Conservation (phyloP, 1,140 invertebrate species). For the Cotesia vestalis region DNA sequence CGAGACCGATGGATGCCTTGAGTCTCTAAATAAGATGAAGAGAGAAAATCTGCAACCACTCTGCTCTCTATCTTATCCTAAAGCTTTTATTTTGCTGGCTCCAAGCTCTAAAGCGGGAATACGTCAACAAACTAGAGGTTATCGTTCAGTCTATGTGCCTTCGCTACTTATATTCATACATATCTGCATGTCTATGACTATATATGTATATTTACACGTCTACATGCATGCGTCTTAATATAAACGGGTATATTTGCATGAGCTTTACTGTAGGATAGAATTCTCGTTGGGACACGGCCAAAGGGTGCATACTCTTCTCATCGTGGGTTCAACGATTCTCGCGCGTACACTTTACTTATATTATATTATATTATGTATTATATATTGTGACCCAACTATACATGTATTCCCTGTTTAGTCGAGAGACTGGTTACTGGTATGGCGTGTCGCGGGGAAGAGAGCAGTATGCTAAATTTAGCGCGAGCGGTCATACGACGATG, state of each 20-base stretch:
- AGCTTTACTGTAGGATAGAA: background rate
- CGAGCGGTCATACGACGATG: constrained; percentile 38
- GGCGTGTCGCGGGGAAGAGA: constrained; percentile 16
- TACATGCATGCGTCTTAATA: too few relatives aligned
- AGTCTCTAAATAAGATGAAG: background rate
- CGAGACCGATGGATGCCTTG: background rate
- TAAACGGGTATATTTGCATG: background rate
- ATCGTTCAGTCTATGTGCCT: constrained; percentile 13
- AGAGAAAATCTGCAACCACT: background rate
- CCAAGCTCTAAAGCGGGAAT: background rate
- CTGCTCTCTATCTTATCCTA: background rate
- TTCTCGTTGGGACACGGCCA: constrained; percentile 32
- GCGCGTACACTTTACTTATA: constrained; percentile 16
- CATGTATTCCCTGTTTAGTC: background rate
- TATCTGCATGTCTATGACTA: too few relatives aligned
- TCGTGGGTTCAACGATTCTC: constrained; percentile 52
- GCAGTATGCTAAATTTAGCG: constrained; percentile 38
- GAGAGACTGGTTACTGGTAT: too few relatives aligned
- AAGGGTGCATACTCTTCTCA: constrained; percentile 28
- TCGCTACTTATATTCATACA: too few relatives aligned
- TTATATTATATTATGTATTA: background rate
- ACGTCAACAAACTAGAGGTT: constrained; percentile 13
- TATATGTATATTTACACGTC: too few relatives aligned
- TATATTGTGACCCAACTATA: constrained; percentile 4
- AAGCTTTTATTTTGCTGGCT: background rate